phyloP scores from a whole-genome alignment of 2,797 vertebrate genomes.

The Enteromius afrohamiltoni region DNA sequence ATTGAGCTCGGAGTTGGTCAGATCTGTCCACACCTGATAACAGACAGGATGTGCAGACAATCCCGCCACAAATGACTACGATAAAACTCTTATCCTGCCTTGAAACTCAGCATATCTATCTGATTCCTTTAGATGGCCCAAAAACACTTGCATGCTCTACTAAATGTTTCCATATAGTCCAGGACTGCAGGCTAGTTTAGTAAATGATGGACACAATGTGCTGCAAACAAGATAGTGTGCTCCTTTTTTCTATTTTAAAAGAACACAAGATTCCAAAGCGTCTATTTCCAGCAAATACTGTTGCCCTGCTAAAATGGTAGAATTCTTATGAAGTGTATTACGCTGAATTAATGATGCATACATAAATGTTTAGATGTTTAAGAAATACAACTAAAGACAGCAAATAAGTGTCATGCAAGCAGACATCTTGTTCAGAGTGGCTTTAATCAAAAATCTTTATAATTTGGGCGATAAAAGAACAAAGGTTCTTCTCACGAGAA shows the following conservation, averaged over 20 bases:
- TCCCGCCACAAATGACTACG: neutral
- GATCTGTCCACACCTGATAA: slow-evolving; percentile 22
- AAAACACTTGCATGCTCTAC: neutral
- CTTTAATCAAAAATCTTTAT: neutral
- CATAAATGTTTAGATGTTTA: slow-evolving; percentile 34
- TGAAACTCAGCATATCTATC: slow-evolving; percentile 7
- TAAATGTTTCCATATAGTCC: neutral
- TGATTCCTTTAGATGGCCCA: neutral
- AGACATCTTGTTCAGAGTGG: neutral
- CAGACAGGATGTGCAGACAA: neutral
- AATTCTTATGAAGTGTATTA: slow-evolving; percentile 1
- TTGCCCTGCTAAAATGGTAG: neutral
- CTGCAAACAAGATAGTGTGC: neutral
- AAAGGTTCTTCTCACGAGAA: neutral
- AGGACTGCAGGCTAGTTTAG: neutral
- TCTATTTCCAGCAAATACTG: neutral
- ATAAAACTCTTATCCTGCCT: neutral
- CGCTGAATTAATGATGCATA: slow-evolving; percentile 33
- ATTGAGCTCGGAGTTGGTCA: neutral
- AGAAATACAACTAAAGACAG: slow-evolving; percentile 8
- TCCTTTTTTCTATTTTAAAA: neutral
- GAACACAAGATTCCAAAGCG: slow-evolving; percentile 4
- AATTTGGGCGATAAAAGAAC: neutral
- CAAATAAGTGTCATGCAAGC: neutral
- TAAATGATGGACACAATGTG: neutral